These are phyloP conservation scores for Schizaphis graminum DNA, from an alignment of 2,888 invertebrate genomes.

Conservation along the genomic window DNA sequence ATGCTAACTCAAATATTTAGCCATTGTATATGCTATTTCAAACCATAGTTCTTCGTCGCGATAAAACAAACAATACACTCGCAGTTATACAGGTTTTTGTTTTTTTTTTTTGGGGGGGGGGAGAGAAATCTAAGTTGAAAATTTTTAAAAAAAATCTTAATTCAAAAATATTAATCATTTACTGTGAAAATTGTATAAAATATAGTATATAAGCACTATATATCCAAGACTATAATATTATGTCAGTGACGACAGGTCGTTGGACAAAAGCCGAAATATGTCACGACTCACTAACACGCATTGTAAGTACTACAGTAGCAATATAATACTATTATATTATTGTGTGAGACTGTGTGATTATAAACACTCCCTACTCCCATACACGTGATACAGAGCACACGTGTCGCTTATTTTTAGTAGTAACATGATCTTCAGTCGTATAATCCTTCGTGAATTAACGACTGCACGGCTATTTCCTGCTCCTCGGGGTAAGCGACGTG, in stretches of 20 bases:
- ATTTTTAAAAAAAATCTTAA: not conserved
- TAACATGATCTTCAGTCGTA: constrained; percentile 38
- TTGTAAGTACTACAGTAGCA: not conserved
- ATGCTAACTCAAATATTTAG: not conserved
- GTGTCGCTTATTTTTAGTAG: constrained; percentile 50
- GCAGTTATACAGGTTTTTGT: not conserved
- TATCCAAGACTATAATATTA: not conserved
- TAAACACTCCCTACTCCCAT: not conserved
- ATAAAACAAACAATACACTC: not conserved
- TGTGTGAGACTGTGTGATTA: not conserved
- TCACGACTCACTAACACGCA: not conserved
- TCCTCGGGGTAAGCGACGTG: not conserved
- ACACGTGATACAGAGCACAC: not conserved
- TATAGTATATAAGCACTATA: not conserved
- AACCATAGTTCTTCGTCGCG: not conserved
- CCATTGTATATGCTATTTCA: not conserved
- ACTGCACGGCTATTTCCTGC: constrained; percentile 16
- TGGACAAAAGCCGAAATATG: constrained; percentile 35
- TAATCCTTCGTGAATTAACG: constrained; percentile 35
- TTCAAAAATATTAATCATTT: not conserved
- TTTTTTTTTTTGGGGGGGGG: not conserved
- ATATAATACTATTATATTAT: not conserved
- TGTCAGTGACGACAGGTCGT: not conserved
- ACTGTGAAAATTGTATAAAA: not conserved
- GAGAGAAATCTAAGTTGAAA: not conserved